Percentiles rank a stretch among this genome's conserved stretches.
phyloP scores from a whole-genome alignment of 2,113 vertebrate genomes.

The Alligator sinensis region DNA sequence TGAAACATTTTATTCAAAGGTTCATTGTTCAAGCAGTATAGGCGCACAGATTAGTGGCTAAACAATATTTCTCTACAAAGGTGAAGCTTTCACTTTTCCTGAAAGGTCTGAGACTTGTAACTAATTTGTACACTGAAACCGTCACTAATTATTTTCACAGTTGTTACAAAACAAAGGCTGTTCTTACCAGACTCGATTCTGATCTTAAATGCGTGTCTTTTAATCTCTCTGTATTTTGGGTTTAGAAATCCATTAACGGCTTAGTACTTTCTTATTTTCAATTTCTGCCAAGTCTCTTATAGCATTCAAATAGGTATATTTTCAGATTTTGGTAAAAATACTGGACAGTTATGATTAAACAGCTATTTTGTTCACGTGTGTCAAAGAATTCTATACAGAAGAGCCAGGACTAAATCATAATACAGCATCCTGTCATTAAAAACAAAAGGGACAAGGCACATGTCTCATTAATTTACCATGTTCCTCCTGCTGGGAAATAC shows the following conservation, averaged over 20 bases:
- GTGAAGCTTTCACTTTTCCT: conserved; percentile 31
- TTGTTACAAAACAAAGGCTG: not conserved
- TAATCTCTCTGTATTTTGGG: not conserved
- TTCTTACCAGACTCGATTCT: not conserved
- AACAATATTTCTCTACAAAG: conserved; percentile 51
- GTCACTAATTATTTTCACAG: not conserved
- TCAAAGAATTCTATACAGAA: not conserved
- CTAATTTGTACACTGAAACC: not conserved
- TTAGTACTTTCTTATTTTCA: not conserved
- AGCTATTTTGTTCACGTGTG: not conserved
- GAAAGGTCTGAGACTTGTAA: not conserved
- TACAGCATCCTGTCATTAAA: not conserved
- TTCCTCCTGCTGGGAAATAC: not conserved
- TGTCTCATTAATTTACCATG: not conserved
- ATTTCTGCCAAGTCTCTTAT: not conserved
- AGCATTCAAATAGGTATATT: too few relatives aligned
- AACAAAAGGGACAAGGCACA: not conserved
- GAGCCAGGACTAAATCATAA: not conserved
- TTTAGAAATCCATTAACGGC: not conserved
- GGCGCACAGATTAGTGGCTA: not conserved
- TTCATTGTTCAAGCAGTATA: conserved; percentile 10
- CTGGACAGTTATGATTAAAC: too few relatives aligned
- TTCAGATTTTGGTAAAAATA: too few relatives aligned
- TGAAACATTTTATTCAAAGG: not conserved
- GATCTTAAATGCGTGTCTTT: not conserved